These are phyloP conservation scores for Meleagris gallopavo DNA, from an alignment of 2,113 vertebrate species.

Conservation along the genomic window DNA sequence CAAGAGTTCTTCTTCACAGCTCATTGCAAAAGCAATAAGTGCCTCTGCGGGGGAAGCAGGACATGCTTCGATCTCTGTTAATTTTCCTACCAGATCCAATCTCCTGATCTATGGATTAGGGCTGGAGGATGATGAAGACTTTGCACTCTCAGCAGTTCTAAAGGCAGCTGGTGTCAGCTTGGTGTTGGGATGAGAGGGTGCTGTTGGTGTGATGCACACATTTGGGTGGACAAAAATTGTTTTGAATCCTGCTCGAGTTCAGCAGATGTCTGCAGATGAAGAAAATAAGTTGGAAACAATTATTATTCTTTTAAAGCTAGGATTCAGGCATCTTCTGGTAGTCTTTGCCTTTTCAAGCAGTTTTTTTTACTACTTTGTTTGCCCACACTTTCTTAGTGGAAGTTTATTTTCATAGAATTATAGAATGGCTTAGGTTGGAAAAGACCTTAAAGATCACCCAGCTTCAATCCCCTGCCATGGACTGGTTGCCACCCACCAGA, in stretches of 20 bases:
- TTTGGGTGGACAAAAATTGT: not conserved
- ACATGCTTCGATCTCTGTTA: not conserved
- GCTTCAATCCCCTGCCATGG: too few relatives aligned
- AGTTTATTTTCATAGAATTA: not conserved
- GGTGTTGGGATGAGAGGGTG: not conserved
- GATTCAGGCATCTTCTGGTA: not conserved
- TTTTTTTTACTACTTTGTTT: not conserved
- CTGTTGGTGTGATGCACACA: not conserved
- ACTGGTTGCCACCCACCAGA: too few relatives aligned
- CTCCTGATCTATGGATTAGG: not conserved
- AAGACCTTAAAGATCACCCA: too few relatives aligned
- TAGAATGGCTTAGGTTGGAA: too few relatives aligned
- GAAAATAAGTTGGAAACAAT: not conserved
- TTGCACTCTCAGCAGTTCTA: not conserved
- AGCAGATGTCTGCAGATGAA: not conserved
- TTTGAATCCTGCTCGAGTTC: not conserved
- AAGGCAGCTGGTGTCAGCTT: not conserved
- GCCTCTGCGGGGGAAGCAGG: accelerated
- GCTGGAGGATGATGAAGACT: not conserved
- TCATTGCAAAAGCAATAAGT: not conserved
- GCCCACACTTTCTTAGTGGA: not conserved
- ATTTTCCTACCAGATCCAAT: not conserved
- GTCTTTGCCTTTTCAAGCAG: not conserved
- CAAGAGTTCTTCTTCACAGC: not conserved
- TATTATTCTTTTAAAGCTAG: not conserved